Base-by-base conservation (phyloP, 37 sponge, comb jelly and placozoan genomes). In the Bolinopsis microptera region DNA sequence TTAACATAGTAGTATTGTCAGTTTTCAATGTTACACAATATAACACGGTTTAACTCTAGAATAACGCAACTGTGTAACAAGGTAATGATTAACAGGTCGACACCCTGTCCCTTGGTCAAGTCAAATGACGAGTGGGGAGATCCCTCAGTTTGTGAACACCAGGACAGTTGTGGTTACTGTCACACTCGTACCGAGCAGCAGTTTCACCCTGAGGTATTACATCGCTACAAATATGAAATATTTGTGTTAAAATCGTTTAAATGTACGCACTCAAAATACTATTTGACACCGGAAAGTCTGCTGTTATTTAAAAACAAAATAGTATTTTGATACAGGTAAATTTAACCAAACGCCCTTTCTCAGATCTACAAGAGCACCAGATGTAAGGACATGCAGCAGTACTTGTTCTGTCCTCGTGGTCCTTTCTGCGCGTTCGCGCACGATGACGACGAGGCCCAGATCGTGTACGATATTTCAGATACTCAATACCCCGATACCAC, bases 351-450 rank as follows among this genome's bases (percentile, higher is more conserved):
- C n/a, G n/a, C n/a, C n/a, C n/a, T 72, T 72, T 34, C 36, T n/a
- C 93, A 97, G 97, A 98, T 98, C 69, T 98, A 98, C 95, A 98
- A 98, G 93, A 96, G 96, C 36, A 97, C 97, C 31, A 96, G 96
- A 93, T 98, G 99, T 69, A 97, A 98, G 90, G 99, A 98, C 95
- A 95, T 98, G 36, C 97, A 97, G 93, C 96, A 97, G 92, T 97
- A 98, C 90, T 38, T 86, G 48, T 97, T 96, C 92, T 98, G 99
- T 76, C 99, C 99, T 0, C 94, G 99, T 33, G 99, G 97, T 34
- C 97, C 99, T 30, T 98, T 97, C 94, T 98, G 99, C 94, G 99
- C 99, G 5, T 98, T 98, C 94, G 97, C 99, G 26, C 99, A 98
- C 86, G 95, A 96, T 69, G 99, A 97, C 40, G 93, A 96, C 95